Evolutionary conservation across 2,888 invertebrate species (phyloP).

Genomic region (Atrina japonica): DNA sequence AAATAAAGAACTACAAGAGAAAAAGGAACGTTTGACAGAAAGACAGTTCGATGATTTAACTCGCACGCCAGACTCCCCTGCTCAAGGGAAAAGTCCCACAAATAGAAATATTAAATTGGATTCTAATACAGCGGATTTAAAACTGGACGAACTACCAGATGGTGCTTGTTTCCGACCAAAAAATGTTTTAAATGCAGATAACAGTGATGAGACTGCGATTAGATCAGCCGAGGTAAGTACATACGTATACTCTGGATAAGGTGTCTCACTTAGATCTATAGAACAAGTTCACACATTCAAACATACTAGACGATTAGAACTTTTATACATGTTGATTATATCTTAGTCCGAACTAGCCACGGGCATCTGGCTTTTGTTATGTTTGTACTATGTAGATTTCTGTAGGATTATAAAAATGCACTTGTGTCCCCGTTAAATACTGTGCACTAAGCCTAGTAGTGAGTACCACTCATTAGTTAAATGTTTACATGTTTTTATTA

Average conservation of each 20-base stretch:
- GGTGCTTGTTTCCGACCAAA: conserved; percentile 69
- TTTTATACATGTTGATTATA: too few relatives aligned
- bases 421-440: too few relatives aligned
- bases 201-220: conserved; percentile 61
- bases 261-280: too few relatives aligned
- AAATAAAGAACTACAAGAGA: conserved; percentile 61
- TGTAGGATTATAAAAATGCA: too few relatives aligned
- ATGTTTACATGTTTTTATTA: too few relatives aligned
- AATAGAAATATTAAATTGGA: conserved; percentile 39
- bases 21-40: conserved; percentile 57
- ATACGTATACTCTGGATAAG: neutral
- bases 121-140: conserved; percentile 44
- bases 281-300: too few relatives aligned
- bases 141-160: conserved; percentile 68
- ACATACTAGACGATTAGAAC: too few relatives aligned
- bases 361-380: too few relatives aligned
- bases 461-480: too few relatives aligned
- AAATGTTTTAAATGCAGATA: conserved; percentile 51
- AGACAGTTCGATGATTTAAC: conserved; percentile 42
- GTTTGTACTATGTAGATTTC: too few relatives aligned
- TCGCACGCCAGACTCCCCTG: conserved; percentile 37
- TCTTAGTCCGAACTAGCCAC: too few relatives aligned
- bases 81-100: conserved; percentile 34
- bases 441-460: too few relatives aligned
- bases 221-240: conserved; percentile 64